phyloP scores from a whole-genome alignment of 2,113 vertebrate species.

The Gadus macrocephalus region DNA sequence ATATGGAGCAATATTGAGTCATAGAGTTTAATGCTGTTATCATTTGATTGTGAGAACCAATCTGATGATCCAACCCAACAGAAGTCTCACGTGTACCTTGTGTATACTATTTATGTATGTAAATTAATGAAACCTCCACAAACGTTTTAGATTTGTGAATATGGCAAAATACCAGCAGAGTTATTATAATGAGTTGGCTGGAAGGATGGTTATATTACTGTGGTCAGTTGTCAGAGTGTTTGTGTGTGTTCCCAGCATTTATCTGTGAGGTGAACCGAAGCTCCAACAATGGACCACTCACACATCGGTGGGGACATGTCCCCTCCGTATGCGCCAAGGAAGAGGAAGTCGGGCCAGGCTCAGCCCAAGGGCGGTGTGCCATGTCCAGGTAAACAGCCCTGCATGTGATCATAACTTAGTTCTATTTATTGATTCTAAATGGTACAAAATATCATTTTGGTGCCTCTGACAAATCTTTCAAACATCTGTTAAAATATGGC shows the following conservation, averaged over 20 bases:
- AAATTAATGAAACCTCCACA: too few relatives aligned
- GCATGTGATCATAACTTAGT: too few relatives aligned
- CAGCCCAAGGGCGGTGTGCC: slow-evolving; percentile 45
- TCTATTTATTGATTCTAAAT: too few relatives aligned
- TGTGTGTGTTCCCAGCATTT: slow-evolving; percentile 21
- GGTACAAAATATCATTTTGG: too few relatives aligned
- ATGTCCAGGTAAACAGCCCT: slow-evolving; percentile 46
- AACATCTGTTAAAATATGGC: too few relatives aligned
- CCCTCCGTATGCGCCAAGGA: slow-evolving; percentile 59
- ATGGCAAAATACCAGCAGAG: neutral
- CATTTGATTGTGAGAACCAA: too few relatives aligned
- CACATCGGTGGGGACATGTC: slow-evolving; percentile 53
- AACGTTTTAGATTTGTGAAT: neutral
- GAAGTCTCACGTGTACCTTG: too few relatives aligned
- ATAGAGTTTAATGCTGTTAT: too few relatives aligned
- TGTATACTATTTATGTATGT: too few relatives aligned
- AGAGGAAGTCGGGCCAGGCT: slow-evolving; percentile 62
- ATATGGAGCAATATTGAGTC: too few relatives aligned
- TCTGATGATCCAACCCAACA: too few relatives aligned
- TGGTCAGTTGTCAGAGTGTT: neutral
- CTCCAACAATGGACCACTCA: slow-evolving; percentile 51
- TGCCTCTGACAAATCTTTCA: too few relatives aligned
- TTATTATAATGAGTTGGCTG: neutral
- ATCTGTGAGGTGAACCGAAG: slow-evolving; percentile 7
- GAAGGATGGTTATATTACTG: neutral